These are phyloP conservation scores for Acomys russatus DNA, from an alignment of 2,797 vertebrate species.

Conservation along the genomic window DNA sequence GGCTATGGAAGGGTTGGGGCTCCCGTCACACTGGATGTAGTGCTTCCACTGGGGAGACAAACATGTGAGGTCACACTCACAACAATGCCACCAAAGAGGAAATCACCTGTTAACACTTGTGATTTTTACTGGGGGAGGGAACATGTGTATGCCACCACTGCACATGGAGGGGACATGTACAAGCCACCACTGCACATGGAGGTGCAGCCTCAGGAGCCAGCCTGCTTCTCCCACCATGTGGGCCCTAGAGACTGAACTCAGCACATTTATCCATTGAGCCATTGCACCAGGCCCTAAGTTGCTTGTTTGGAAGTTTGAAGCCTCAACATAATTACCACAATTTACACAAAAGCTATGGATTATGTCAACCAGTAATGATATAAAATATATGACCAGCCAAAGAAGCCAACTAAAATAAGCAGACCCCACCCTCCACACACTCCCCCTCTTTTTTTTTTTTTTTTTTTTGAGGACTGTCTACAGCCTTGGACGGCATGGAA, in stretches of 20 bases:
- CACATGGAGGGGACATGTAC: background rate
- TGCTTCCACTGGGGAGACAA: slow-evolving; percentile 92
- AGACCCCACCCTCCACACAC: background rate
- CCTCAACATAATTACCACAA: slow-evolving; percentile 30
- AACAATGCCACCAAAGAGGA: background rate
- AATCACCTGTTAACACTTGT: background rate
- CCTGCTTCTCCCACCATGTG: background rate
- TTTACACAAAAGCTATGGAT: background rate
- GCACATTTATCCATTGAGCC: background rate
- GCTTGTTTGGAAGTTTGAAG: background rate
- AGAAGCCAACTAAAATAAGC: background rate
- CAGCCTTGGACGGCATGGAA: background rate
- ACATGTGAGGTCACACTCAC: background rate
- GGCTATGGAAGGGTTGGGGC: slow-evolving; percentile 91
- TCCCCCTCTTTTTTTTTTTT: too few species aligned
- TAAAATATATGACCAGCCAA: background rate
- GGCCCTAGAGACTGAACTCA: background rate
- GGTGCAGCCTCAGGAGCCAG: background rate
- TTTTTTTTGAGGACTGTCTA: background rate
- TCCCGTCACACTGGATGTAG: slow-evolving; percentile 93
- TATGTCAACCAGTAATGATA: slow-evolving; percentile 34
- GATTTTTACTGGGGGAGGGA: background rate
- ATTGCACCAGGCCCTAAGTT: background rate
- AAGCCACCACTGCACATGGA: background rate
- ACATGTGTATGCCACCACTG: background rate